Percentiles rank a stretch among this genome's conserved stretches.
Conservation (phyloP, 2,113 vertebrate species). For the Eulemur rufifrons region DNA sequence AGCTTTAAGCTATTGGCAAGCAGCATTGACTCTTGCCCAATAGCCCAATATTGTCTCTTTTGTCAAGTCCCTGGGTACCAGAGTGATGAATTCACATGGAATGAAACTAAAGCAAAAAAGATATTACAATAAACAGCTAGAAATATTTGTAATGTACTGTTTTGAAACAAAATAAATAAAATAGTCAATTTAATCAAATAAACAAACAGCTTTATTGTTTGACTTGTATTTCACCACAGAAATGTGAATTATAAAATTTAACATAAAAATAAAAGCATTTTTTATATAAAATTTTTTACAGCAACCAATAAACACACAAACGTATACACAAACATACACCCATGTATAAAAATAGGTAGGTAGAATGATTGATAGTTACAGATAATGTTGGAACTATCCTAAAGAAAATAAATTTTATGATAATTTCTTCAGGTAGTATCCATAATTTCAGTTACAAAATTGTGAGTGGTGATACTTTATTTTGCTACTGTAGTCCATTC, state of each 20-base stretch:
- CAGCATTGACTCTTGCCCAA: slow-evolving; percentile 1
- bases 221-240: not conserved
- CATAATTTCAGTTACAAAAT: not conserved
- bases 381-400: not conserved
- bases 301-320: not conserved
- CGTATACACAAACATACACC: not conserved
- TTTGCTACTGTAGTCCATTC: not conserved
- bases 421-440: not conserved
- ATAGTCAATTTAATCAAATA: not conserved
- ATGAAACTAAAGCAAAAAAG: slow-evolving; percentile 17
- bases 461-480: not conserved
- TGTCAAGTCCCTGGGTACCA: not conserved
- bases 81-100: not conserved
- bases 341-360: not conserved
- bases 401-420: not conserved
- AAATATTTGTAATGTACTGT: not conserved
- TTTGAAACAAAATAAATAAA: slow-evolving; percentile 5
- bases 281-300: not conserved
- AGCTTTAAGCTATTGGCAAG: slow-evolving; percentile 29
- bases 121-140: slow-evolving; percentile 24
- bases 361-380: not conserved
- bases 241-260: not conserved
- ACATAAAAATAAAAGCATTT: not conserved
- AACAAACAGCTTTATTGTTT: not conserved
- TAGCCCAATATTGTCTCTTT: not conserved